These are phyloP conservation scores for Lepidurus packardi DNA, from an alignment of 1,140 invertebrate species.

Conservation along the genomic window DNA sequence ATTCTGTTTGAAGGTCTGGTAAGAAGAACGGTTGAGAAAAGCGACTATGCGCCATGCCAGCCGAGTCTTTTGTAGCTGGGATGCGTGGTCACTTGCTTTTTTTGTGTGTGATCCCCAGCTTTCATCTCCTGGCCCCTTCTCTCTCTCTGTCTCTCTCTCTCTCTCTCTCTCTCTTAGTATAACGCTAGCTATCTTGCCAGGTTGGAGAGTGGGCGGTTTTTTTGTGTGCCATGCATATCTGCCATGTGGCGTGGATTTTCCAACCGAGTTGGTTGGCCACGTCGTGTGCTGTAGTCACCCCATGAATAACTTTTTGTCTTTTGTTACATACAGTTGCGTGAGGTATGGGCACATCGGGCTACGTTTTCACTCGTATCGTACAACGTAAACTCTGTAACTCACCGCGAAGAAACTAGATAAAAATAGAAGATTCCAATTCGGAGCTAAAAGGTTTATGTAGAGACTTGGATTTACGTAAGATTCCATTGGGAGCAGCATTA, in stretches of 20 bases:
- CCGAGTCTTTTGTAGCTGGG: too few species aligned
- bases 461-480: too few species aligned
- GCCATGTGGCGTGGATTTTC: constrained; percentile 17
- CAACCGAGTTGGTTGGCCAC: constrained; percentile 5
- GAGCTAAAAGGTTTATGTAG: too few species aligned
- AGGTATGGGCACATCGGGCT: neutral
- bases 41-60: too few species aligned
- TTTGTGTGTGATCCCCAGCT: too few species aligned
- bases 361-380: neutral
- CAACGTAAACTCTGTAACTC: neutral
- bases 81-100: too few species aligned
- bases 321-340: neutral
- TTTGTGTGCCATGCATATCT: neutral
- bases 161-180: neutral
- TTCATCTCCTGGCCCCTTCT: neutral
- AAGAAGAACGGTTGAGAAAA: too few species aligned
- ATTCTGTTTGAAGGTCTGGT: too few species aligned
- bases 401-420: too few species aligned
- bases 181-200: neutral
- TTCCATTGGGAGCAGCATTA: too few species aligned
- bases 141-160: neutral
- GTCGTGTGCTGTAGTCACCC: constrained; percentile 3
- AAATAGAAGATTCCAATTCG: too few species aligned
- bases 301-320: constrained; percentile 16
- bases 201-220: constrained; percentile 1